phyloP scores from a whole-genome alignment of 2,113 vertebrate genomes.

The Marmota flaviventris region DNA sequence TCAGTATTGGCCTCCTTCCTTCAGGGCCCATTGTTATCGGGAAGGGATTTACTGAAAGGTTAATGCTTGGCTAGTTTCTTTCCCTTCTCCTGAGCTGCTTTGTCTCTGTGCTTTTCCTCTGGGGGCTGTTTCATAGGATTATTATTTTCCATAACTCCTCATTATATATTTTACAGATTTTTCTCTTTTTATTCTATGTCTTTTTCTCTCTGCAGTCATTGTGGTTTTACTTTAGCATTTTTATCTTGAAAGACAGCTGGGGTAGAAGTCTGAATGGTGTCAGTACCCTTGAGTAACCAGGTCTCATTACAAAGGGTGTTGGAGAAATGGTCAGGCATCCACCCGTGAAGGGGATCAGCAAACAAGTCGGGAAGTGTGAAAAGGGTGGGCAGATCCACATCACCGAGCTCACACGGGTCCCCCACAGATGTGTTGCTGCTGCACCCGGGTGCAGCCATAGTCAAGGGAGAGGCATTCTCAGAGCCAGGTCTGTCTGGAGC shows the following conservation, averaged over 20 bases:
- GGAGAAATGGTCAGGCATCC: neutral
- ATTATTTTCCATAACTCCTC: no score
- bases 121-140: no score
- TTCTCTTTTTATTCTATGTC: neutral
- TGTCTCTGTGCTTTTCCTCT: no score
- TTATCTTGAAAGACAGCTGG: neutral
- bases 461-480: neutral
- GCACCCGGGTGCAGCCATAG: fast-evolving
- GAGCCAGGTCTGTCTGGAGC: neutral
- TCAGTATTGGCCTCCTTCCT: no score
- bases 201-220: neutral
- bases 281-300: neutral
- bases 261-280: neutral
- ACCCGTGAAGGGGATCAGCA: neutral
- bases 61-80: no score
- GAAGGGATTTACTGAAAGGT: no score
- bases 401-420: neutral
- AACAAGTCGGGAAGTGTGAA: neutral
- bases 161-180: neutral
- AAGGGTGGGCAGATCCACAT: neutral
- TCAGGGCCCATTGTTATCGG: no score
- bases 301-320: neutral
- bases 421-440: neutral
- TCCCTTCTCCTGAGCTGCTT: no score
- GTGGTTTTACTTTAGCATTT: neutral